Evolutionary conservation across 2,113 vertebrate species (phyloP), one percentile per base, ranked within the genome.

Genomic region (Triplophysa tibetana): DNA sequence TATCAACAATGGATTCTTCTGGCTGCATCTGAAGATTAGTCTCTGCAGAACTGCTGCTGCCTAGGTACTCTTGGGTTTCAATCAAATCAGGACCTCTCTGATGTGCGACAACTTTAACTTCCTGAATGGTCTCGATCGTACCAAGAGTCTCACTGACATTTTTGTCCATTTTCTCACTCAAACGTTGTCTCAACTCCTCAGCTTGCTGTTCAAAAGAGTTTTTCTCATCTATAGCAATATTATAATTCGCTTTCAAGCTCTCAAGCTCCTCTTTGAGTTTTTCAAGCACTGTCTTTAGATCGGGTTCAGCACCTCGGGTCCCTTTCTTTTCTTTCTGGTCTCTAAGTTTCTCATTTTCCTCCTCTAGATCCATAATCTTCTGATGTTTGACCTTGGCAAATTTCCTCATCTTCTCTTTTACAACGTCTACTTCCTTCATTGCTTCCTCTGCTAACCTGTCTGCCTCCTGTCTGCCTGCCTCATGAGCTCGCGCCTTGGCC

Each of bases 381-480:
- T 97, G 95, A 83, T 99, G 98, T 86, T 99, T 99, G 12, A 95
- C 93, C 88, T 98, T 99, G 45, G 93, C 95, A 87, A 98, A 98
- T 89, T 96, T 99, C 76, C 98, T 94, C 96, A 98, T 99, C 84
- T 98, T 99, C 83, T 99, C 97, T 81, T 95, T 98, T 83, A 97
- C 93, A 11, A 84, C 85, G 19, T 95, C 93, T 60, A 98, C 94
- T 81, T 98, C 96, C 50, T 93, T 94, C 60, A 89, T 93, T 0
- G 94, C 87, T 74, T 95, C 95, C 70, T 94, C 91, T 0, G 95
- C 88, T 74, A 93, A 94, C 17, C 89, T 91, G 64, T 98, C 93
- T 0, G 87, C 86, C 45, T 96, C 95, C 80, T 90, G 94, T 78
- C 88, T 95, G 17, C 90, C 88, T 0, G 87, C 80, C 85, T 99